Percentiles rank a stretch among this genome's conserved stretches.
Evolutionary conservation across 2,797 vertebrate species (phyloP).

Genomic region (Ctenopoma kingsleyae): DNA sequence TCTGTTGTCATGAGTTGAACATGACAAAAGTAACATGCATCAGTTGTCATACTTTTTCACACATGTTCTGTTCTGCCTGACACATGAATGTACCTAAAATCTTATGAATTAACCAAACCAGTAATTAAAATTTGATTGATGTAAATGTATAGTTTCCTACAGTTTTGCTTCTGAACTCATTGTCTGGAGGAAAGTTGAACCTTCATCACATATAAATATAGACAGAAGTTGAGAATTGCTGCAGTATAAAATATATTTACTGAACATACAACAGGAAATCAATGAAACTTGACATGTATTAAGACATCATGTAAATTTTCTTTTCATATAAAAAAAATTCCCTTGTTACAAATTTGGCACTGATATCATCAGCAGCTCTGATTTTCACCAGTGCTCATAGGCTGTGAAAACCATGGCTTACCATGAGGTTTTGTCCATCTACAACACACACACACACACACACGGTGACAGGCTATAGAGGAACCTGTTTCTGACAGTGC

Average conservation of each 20-base stretch:
- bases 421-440: conserved; percentile 35
- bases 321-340: too few relatives aligned
- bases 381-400: conserved; percentile 23
- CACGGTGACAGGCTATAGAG: conserved; percentile 63
- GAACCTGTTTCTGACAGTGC: conserved; percentile 73
- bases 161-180: neutral
- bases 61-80: too few relatives aligned
- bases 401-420: conserved; percentile 52
- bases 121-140: neutral
- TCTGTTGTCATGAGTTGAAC: neutral
- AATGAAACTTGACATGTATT: neutral
- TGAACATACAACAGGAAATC: neutral
- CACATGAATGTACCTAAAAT: neutral
- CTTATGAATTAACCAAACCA: neutral
- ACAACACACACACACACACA: conserved; percentile 34
- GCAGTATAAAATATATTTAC: too few relatives aligned
- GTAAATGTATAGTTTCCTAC: neutral
- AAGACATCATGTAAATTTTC: neutral
- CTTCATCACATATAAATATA: neutral
- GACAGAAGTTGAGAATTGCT: neutral
- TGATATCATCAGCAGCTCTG: conserved; percentile 26
- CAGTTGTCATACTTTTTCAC: neutral
- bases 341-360: conserved; percentile 19
- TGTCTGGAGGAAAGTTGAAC: neutral
- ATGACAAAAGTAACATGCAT: neutral